Conservation (phyloP, 2,888 invertebrate genomes). For the Pyrrhia umbra region DNA sequence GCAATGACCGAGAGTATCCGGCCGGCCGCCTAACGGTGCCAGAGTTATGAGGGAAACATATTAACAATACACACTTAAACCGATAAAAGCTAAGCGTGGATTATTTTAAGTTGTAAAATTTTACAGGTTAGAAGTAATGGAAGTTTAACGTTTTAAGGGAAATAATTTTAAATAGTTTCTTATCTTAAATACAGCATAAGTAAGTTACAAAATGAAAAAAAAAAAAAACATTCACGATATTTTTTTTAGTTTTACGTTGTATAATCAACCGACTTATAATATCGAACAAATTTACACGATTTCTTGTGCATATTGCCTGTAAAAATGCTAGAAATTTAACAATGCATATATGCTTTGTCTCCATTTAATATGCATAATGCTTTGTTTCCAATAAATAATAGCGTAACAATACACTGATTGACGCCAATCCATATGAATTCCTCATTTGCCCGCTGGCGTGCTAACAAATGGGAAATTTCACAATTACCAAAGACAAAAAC, state of each 20-base stretch:
- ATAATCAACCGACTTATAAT: slow-evolving; percentile 4
- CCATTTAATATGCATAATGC: slow-evolving; percentile 19
- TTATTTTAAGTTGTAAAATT: slow-evolving; percentile 45
- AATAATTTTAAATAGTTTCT: slow-evolving; percentile 16
- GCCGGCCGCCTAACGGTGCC: slow-evolving; percentile 58
- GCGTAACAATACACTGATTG: slow-evolving; percentile 49
- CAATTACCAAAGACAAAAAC: slow-evolving; percentile 61
- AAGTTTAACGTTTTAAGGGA: slow-evolving; percentile 13
- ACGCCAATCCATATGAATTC: slow-evolving; percentile 51
- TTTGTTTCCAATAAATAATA: slow-evolving; percentile 43
- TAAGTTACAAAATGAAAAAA: too few species aligned
- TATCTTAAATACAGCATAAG: slow-evolving; percentile 2
- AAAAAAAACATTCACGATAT: too few species aligned
- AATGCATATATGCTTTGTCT: background rate
- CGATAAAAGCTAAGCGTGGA: slow-evolving; percentile 36
- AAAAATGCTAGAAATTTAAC: slow-evolving; percentile 11
- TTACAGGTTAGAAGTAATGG: slow-evolving; percentile 25
- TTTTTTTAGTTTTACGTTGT: slow-evolving; percentile 2
- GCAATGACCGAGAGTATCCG: slow-evolving; percentile 67
- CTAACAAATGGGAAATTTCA: slow-evolving; percentile 58
- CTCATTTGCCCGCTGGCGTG: slow-evolving; percentile 43
- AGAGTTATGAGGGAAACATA: slow-evolving; percentile 54
- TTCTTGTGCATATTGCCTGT: slow-evolving; percentile 20
- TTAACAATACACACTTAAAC: slow-evolving; percentile 59
- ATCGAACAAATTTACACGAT: slow-evolving; percentile 20